These are phyloP conservation scores for Hemicrepidius hirtus DNA, from an alignment of 2,888 invertebrate species.

Conservation along the genomic window DNA sequence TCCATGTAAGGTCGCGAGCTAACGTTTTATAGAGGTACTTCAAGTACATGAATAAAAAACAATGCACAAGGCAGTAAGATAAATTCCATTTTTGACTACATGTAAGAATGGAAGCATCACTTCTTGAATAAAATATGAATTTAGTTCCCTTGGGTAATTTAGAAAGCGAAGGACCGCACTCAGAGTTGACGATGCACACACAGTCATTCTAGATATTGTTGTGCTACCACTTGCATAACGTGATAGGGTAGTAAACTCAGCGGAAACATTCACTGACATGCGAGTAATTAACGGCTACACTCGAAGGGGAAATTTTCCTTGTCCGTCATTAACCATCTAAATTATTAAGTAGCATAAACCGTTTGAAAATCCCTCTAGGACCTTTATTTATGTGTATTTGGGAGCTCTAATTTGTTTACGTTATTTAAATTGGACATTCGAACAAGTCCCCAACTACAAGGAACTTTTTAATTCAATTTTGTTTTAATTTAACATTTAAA, in stretches of 20 bases:
- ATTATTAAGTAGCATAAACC: conserved; percentile 39
- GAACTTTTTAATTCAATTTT: neutral
- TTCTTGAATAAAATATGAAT: conserved; percentile 54
- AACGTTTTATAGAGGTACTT: conserved; percentile 50
- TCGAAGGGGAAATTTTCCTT: conserved; percentile 22
- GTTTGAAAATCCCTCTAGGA: neutral
- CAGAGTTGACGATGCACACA: conserved; percentile 52
- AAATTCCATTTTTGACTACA: conserved; percentile 53
- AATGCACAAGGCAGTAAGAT: conserved; percentile 51
- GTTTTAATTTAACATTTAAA: too few species aligned
- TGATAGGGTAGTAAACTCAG: conserved; percentile 22
- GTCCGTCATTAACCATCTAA: conserved; percentile 35
- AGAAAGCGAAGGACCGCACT: conserved; percentile 53
- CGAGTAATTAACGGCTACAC: conserved; percentile 35
- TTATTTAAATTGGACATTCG: neutral
- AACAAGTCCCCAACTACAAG: neutral
- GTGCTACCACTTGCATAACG: conserved; percentile 37
- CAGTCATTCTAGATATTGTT: conserved; percentile 47
- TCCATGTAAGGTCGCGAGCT: conserved; percentile 40
- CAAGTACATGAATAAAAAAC: conserved; percentile 53
- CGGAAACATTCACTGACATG: conserved; percentile 13
- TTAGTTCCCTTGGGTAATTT: conserved; percentile 51
- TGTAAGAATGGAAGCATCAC: conserved; percentile 52
- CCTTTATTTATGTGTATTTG: conserved; percentile 14
- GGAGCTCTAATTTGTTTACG: neutral